Evolutionary conservation across 2,797 vertebrate genomes (phyloP).

Genomic region (Manis crassicaudata): DNA sequence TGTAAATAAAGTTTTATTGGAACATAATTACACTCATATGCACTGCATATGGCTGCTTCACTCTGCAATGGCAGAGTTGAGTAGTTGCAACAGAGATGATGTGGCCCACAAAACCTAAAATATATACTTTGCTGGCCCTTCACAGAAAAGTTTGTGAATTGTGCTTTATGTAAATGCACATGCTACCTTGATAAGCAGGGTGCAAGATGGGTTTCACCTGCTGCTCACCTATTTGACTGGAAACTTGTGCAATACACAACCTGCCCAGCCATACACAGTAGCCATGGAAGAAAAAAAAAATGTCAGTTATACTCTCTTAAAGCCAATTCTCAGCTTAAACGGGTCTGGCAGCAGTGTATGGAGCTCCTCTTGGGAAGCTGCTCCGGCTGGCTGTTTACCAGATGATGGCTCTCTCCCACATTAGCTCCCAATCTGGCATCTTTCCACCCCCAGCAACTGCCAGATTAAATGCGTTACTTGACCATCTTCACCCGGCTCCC

Average conservation of each 20-base stretch:
- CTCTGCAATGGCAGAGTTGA: not conserved
- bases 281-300: not conserved
- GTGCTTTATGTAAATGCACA: too few species aligned
- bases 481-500: constrained; percentile 91
- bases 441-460: constrained; percentile 86
- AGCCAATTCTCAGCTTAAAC: not conserved
- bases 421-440: constrained; percentile 84
- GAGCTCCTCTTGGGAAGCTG: not conserved
- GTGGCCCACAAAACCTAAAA: not conserved
- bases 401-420: constrained; percentile 80
- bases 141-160: not conserved
- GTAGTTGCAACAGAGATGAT: not conserved
- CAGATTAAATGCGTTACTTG: constrained; percentile 90
- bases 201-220: not conserved
- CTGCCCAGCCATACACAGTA: not conserved
- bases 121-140: not conserved
- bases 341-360: not conserved
- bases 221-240: not conserved
- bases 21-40: not conserved
- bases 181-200: not conserved
- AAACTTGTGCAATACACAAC: not conserved
- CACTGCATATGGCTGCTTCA: not conserved
- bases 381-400: constrained; percentile 72
- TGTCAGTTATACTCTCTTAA: not conserved
- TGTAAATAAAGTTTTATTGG: constrained; percentile 32